phyloP scores from a whole-genome alignment of 2,888 invertebrate genomes.

The Hyposoter didymator region DNA sequence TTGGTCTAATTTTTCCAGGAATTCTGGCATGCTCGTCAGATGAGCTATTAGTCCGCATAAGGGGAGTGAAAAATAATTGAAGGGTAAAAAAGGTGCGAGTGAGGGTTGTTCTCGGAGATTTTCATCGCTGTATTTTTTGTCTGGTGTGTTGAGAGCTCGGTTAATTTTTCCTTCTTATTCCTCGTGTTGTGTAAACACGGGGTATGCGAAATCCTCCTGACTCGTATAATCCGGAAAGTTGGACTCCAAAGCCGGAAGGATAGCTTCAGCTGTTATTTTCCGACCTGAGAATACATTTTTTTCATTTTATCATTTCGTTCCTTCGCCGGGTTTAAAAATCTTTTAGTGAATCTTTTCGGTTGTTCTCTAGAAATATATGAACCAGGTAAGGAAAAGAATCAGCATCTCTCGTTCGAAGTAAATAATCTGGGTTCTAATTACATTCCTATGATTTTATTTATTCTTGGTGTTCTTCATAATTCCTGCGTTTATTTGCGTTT shows the following conservation, averaged over 20 bases:
- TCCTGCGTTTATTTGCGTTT: too few relatives aligned
- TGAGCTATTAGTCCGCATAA: not conserved
- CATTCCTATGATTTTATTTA: too few relatives aligned
- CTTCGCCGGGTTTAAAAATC: slow-evolving; percentile 3
- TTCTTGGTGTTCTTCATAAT: too few relatives aligned
- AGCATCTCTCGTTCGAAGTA: not conserved
- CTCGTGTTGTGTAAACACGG: slow-evolving; percentile 70
- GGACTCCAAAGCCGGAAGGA: slow-evolving; percentile 30
- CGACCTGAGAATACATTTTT: slow-evolving; percentile 6
- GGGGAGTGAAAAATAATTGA: not conserved
- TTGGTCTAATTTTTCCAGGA: not conserved
- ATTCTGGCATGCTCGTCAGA: not conserved
- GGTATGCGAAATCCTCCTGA: slow-evolving; percentile 68
- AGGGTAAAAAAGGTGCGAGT: not conserved
- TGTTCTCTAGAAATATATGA: not conserved
- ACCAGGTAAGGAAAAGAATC: not conserved
- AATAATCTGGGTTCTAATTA: not conserved
- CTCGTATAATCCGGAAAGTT: slow-evolving; percentile 70
- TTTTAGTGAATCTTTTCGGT: not conserved
- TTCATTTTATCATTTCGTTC: not conserved
- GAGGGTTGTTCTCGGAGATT: not conserved
- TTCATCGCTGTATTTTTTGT: slow-evolving; percentile 8
- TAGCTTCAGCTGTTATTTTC: slow-evolving; percentile 13
- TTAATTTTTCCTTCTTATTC: slow-evolving; percentile 72
- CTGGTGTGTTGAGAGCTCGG: slow-evolving; percentile 30